These are phyloP conservation scores for Zosterops japonicus DNA, from an alignment of 2,113 vertebrate genomes.

Conservation along the genomic window DNA sequence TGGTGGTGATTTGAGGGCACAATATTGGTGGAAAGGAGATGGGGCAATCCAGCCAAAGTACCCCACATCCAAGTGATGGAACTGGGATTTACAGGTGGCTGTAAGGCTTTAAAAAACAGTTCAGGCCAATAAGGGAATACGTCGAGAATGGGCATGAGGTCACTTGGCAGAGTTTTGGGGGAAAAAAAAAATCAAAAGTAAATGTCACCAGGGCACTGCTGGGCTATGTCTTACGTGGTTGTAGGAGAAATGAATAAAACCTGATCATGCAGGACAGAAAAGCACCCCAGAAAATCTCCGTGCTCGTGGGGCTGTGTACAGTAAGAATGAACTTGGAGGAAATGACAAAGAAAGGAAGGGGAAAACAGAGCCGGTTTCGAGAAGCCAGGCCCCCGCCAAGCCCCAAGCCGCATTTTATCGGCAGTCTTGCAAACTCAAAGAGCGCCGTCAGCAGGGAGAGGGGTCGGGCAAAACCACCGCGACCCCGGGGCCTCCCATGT, in stretches of 20 bases:
- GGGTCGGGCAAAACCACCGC: neutral
- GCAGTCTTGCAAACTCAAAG: neutral
- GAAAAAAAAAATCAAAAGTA: neutral
- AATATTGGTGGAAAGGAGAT: fast-evolving
- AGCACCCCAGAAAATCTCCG: neutral
- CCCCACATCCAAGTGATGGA: neutral
- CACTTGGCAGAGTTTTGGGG: neutral
- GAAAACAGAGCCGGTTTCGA: neutral
- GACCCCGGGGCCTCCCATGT: neutral
- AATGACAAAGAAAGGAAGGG: neutral
- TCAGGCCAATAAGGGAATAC: fast-evolving
- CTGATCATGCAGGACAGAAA: fast-evolving
- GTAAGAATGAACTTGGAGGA: neutral
- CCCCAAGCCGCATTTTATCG: neutral
- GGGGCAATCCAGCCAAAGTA: fast-evolving
- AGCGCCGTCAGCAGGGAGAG: neutral
- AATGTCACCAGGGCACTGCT: neutral
- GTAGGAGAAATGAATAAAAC: neutral
- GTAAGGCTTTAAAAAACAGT: neutral
- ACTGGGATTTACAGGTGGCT: neutral
- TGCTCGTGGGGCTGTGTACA: fast-evolving
- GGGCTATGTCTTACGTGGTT: fast-evolving
- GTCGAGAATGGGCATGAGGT: fast-evolving
- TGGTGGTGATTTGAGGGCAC: fast-evolving
- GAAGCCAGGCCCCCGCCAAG: neutral